These are phyloP conservation scores for Dryadula phaetusa DNA, from an alignment of 2,888 invertebrate genomes.

Conservation along the genomic window DNA sequence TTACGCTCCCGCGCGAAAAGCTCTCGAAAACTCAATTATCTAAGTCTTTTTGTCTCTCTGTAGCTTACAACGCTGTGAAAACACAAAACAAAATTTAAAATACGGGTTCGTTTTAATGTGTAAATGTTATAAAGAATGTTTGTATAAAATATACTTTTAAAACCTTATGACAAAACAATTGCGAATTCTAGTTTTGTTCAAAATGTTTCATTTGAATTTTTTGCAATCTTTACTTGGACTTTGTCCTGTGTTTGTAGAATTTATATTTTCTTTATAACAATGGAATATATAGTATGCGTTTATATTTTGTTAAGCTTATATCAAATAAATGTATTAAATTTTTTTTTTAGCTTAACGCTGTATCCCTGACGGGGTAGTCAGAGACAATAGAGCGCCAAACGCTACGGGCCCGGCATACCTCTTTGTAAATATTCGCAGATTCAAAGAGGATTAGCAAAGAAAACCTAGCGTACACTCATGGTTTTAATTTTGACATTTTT, in stretches of 20 bases:
- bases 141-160: conserved; percentile 1
- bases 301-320: too few species aligned
- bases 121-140: conserved; percentile 4
- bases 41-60: conserved; percentile 64
- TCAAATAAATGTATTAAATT: too few species aligned
- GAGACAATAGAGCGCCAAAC: too few species aligned
- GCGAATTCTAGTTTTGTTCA: neutral
- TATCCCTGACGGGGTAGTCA: too few species aligned
- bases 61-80: conserved; percentile 20
- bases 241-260: neutral
- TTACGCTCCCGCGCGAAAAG: conserved; percentile 62
- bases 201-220: neutral
- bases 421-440: too few species aligned
- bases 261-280: neutral
- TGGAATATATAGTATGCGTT: too few species aligned
- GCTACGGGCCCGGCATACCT: too few species aligned
- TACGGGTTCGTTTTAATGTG: conserved; percentile 25
- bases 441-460: too few species aligned
- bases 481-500: too few species aligned
- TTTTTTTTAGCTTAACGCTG: too few species aligned
- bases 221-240: neutral
- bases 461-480: too few species aligned
- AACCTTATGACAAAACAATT: neutral
- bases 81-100: conserved; percentile 24
- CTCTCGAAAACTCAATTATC: conserved; percentile 71